Percentiles rank a stretch among this genome's conserved stretches.
Evolutionary conservation across 2,888 invertebrate genomes (phyloP).

Genomic region (Therioaphis trifolii): DNA sequence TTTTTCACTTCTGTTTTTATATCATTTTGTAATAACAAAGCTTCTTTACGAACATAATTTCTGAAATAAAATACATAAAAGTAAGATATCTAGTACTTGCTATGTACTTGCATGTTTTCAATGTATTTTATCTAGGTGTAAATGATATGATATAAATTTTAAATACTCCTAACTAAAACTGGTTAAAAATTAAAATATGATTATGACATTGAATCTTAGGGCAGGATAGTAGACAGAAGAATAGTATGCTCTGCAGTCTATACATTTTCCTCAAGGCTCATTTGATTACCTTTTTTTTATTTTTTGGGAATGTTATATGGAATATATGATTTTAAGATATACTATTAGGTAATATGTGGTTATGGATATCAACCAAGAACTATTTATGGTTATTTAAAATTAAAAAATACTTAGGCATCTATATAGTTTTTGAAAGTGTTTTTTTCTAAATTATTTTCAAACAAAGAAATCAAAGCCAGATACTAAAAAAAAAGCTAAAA

Average conservation of each 20-base stretch:
- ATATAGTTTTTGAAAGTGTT: too few species aligned
- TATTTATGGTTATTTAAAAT: neutral
- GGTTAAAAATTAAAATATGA: conserved; percentile 1
- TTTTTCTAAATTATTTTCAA: too few species aligned
- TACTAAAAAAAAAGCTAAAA: conserved; percentile 7
- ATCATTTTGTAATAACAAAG: neutral
- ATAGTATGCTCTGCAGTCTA: conserved; percentile 6
- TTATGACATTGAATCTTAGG: conserved; percentile 8
- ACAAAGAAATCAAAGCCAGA: neutral
- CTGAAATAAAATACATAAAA: neutral
- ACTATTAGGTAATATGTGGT: conserved; percentile 2
- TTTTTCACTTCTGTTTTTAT: conserved; percentile 1
- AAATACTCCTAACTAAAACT: neutral
- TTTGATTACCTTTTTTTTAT: conserved; percentile 8
- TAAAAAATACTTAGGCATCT: neutral
- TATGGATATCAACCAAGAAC: conserved; percentile 8
- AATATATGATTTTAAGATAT: neutral
- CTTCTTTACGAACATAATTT: conserved; percentile 7
- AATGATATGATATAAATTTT: neutral
- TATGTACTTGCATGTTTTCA: too few species aligned
- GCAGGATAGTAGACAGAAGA: conserved; percentile 8
- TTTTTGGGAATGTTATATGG: conserved; percentile 3
- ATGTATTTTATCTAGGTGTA: too few species aligned
- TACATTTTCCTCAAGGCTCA: conserved; percentile 8
- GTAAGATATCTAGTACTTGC: too few species aligned